Evolutionary conservation across 1,140 invertebrate species (phyloP), one percentile per base, ranked within the genome.

Genomic region (Drosophila malerkotliana): DNA sequence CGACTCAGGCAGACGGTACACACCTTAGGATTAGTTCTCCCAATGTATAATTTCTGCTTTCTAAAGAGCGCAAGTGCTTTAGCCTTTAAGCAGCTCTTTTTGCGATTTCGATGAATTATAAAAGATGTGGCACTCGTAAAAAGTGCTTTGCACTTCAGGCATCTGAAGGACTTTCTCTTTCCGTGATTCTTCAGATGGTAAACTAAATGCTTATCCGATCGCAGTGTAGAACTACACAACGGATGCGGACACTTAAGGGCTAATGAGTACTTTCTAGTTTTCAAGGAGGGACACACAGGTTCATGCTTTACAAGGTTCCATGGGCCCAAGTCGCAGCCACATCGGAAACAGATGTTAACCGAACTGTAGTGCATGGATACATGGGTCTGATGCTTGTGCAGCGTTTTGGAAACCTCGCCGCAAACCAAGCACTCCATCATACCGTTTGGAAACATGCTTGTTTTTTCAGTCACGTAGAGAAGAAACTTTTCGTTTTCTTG

Each of bases 401-500:
- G 15, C 1, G 54, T 41, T 3, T 39, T 55, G 1, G 68, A 48
- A 3, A 91, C 63, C 26, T 90, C 79, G 5, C 89, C 89, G 34
- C 89, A 91, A 0, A 63, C 0, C 24, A 56, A 24, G 34, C 89
- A 89, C 47, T 89, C 84, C 10, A 73, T 21, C 74, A 83, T 91
- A 0, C 75, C 69, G 24, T 90, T 89, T 12, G 64, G 69, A 26
- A 72, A 77, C 37, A 71, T 54, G 14, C 32, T 61, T 0, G 82
- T 88, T 14, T 74, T 59, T 4, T 78, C 58, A 28, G 57, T 63
- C 0, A 87, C 73, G 30, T 51, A 90, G 6, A 8, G 34, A 0
- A 1, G 3, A 14, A 53, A 6, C 51, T 2, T 2, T 26, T 52
- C 1, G 57, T 30, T 12, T 24, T 60, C 12, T 10, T 10, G 7